Evolutionary conservation across 92 coral and sea anemone genomes (phyloP).

Genomic region (Galaxea fascicularis): DNA sequence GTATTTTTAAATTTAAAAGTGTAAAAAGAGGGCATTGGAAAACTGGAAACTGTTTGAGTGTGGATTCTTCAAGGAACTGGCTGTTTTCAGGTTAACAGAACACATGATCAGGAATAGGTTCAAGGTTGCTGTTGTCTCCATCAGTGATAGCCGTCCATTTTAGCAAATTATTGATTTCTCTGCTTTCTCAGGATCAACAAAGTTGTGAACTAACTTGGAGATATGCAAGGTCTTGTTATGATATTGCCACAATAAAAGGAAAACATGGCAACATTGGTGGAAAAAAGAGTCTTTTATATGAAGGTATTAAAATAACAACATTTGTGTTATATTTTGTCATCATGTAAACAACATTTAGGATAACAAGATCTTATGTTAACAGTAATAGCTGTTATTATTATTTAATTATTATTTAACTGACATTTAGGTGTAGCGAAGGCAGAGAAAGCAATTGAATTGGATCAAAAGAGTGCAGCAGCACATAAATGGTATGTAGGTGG

Average conservation of each 20-base stretch:
- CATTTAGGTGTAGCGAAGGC: conserved; percentile 71
- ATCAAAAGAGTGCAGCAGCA: conserved; percentile 61
- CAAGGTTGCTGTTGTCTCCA: no score
- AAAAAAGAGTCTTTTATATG: conserved; percentile 74
- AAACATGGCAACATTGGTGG: conserved; percentile 72
- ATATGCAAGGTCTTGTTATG: conserved; percentile 78
- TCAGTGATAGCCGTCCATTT: no score
- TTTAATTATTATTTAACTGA: neutral
- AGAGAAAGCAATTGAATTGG: conserved; percentile 71
- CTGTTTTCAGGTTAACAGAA: no score
- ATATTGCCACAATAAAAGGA: conserved; percentile 73
- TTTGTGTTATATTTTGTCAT: neutral
- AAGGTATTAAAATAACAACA: conserved; percentile 62
- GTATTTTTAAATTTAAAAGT: no score
- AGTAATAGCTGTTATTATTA: neutral
- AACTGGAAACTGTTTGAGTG: no score
- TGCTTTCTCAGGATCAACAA: conserved; percentile 73
- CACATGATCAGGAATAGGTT: no score
- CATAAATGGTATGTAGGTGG: conserved; percentile 85
- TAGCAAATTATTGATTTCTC: no score
- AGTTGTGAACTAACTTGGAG: conserved; percentile 87
- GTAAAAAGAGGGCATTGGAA: no score
- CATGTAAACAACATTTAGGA: no score
- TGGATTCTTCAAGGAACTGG: no score
- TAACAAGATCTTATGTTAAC: no score